Conservation (phyloP, 2,113 vertebrate genomes). For the Cryptoleucopteryx plumbea region DNA sequence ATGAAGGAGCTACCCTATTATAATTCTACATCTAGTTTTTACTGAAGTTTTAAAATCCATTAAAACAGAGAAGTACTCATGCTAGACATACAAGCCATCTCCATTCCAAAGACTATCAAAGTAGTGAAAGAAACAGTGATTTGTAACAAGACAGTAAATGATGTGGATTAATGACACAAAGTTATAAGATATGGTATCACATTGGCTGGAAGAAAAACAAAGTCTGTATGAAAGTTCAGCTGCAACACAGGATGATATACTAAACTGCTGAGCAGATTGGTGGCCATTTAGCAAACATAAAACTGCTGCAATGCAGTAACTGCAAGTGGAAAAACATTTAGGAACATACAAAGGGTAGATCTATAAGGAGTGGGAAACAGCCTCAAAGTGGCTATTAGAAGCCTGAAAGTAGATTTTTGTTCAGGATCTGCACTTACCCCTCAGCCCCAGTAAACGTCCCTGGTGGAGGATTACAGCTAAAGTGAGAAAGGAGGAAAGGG, state of each 20-base stretch:
- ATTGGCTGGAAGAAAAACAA: slow-evolving; percentile 71
- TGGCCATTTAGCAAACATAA: slow-evolving; percentile 74
- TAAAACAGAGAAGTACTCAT: slow-evolving; percentile 44
- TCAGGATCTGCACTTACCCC: slow-evolving; percentile 85
- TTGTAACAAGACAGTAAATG: slow-evolving; percentile 68
- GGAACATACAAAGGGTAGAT: slow-evolving; percentile 72
- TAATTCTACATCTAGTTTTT: slow-evolving; percentile 10
- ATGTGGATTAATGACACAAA: slow-evolving; percentile 76
- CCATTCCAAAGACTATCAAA: slow-evolving; percentile 69
- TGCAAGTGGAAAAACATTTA: slow-evolving; percentile 72
- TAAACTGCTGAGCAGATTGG: slow-evolving; percentile 76
- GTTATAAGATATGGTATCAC: slow-evolving; percentile 66
- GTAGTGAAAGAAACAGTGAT: slow-evolving; percentile 69
- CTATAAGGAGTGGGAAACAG: slow-evolving; percentile 66
- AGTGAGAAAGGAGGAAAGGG: slow-evolving; percentile 84
- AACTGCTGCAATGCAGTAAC: slow-evolving; percentile 75
- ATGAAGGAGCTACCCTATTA: background rate
- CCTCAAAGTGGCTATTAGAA: slow-evolving; percentile 74
- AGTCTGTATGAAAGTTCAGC: slow-evolving; percentile 74
- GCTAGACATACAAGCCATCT: slow-evolving; percentile 82
- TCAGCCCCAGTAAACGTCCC: slow-evolving; percentile 87
- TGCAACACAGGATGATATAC: slow-evolving; percentile 75
- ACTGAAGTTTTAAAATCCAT: slow-evolving; percentile 16
- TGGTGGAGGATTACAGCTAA: slow-evolving; percentile 87
- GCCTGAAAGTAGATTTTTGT: slow-evolving; percentile 66